Evolutionary conservation across 2,888 invertebrate species (phyloP).

Genomic region (Cartodere bifasciata): DNA sequence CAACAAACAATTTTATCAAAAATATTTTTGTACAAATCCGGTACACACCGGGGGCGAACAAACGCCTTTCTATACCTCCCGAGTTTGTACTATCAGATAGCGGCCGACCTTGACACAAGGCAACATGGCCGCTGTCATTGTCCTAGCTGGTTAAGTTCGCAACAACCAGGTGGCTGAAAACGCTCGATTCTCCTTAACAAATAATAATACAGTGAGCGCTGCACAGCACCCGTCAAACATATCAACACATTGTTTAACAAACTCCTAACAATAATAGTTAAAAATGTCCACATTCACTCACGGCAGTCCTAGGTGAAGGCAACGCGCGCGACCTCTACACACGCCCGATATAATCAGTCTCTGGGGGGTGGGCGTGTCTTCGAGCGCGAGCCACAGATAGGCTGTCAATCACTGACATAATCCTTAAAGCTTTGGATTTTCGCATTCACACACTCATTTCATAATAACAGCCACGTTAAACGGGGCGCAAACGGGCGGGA

Average conservation of each 20-base stretch:
- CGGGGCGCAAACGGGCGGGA: constrained; percentile 9
- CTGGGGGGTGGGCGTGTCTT: constrained; percentile 8
- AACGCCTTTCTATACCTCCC: constrained; percentile 32
- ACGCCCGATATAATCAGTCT: constrained; percentile 11
- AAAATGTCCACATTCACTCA: constrained; percentile 20
- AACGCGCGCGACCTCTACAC: constrained; percentile 8
- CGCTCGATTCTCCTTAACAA: constrained; percentile 19
- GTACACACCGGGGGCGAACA: constrained; percentile 17
- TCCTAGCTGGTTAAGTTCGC: constrained; percentile 29
- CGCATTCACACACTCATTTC: constrained; percentile 26
- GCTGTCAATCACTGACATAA: constrained; percentile 12
- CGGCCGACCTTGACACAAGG: constrained; percentile 33
- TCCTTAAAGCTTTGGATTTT: constrained; percentile 21
- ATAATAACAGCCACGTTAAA: constrained; percentile 31
- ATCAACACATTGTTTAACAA: constrained; percentile 33
- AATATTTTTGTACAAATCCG: constrained; percentile 43
- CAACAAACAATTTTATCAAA: constrained; percentile 53
- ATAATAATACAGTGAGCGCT: constrained; percentile 17
- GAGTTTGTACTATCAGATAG: constrained; percentile 37
- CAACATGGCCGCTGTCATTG: constrained; percentile 23
- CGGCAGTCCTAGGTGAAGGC: constrained; percentile 5
- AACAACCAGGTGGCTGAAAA: constrained; percentile 24
- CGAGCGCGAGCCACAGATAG: constrained; percentile 7
- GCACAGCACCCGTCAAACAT: constrained; percentile 12
- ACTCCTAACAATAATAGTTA: constrained; percentile 37